Evolutionary conservation across 2,797 vertebrate species (phyloP).

Genomic region (Acrossocheilus fasciatus): DNA sequence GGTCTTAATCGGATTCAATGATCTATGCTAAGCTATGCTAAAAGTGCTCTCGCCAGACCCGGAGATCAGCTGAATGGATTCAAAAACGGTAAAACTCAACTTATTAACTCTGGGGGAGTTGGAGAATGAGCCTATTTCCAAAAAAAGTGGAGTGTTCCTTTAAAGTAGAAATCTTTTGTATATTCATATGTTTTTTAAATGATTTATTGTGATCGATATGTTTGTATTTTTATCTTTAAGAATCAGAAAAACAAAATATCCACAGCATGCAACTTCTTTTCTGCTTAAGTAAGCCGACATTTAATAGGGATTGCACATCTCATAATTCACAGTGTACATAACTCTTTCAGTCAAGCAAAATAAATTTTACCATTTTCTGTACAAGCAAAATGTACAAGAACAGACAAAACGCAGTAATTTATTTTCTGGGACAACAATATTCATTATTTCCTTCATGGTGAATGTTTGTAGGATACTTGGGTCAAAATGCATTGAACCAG

Average conservation of each 20-base stretch:
- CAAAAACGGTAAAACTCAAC: too few relatives aligned
- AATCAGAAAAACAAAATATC: background rate
- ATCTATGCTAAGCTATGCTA: too few relatives aligned
- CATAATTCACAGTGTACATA: slow-evolving; percentile 5
- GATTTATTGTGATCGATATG: background rate
- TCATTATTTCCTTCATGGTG: background rate
- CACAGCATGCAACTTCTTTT: background rate
- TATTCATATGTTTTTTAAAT: background rate
- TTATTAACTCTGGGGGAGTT: too few relatives aligned
- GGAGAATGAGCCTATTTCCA: too few relatives aligned
- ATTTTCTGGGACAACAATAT: background rate
- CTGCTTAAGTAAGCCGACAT: slow-evolving; percentile 17
- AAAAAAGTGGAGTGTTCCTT: too few relatives aligned
- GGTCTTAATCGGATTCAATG: too few relatives aligned
- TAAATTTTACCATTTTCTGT: background rate
- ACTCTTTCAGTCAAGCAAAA: slow-evolving; percentile 36
- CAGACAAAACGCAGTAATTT: background rate
- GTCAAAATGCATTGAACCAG: background rate
- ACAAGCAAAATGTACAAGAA: background rate
- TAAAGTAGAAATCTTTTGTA: background rate
- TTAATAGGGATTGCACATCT: slow-evolving; percentile 52
- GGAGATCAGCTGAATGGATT: too few relatives aligned
- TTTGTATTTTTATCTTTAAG: background rate
- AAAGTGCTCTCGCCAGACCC: too few relatives aligned
- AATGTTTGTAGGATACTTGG: background rate